Evolutionary conservation across 2,113 vertebrate genomes (phyloP).

Genomic region (Notothenia rossii): DNA sequence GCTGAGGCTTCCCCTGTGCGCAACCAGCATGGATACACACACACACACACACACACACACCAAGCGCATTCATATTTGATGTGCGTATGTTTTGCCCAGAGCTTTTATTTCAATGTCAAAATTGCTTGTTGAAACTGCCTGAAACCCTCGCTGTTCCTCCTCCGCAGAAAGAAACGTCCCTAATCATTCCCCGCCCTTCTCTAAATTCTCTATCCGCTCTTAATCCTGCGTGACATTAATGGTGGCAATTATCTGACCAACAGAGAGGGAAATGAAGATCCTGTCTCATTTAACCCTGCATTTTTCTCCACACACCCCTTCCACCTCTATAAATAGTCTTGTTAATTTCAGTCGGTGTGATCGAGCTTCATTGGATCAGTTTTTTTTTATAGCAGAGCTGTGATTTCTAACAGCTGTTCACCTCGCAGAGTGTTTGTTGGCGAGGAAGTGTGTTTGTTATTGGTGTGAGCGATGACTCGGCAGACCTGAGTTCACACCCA

Average conservation of each 20-base stretch:
- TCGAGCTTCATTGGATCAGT: constrained; percentile 68
- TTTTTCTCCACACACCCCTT: constrained; percentile 35
- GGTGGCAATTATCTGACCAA: constrained; percentile 76
- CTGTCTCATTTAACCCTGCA: constrained; percentile 56
- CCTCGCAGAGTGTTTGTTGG: constrained; percentile 46
- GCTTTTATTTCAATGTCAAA: constrained; percentile 68
- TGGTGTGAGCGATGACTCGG: constrained; percentile 25
- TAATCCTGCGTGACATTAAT: constrained; percentile 69
- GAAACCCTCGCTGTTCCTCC: constrained; percentile 41
- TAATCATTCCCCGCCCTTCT: neutral
- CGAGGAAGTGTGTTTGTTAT: constrained; percentile 14
- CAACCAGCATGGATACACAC: constrained; percentile 56
- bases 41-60: constrained; percentile 44
- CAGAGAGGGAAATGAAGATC: constrained; percentile 47
- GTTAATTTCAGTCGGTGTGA: constrained; percentile 83
- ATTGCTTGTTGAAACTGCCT: constrained; percentile 63
- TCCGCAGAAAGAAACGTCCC: constrained; percentile 28
- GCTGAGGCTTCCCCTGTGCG: constrained; percentile 69
- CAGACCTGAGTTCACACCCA: constrained; percentile 28
- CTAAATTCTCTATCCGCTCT: constrained; percentile 10
- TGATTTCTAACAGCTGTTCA: constrained; percentile 80
- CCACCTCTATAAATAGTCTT: constrained; percentile 81
- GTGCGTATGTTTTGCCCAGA: constrained; percentile 64
- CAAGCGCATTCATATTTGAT: constrained; percentile 70
- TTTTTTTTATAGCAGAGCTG: constrained; percentile 69